Evolutionary conservation across 2,797 vertebrate genomes (phyloP), one percentile per base, ranked within the genome.

Genomic region (Scyliorhinus canicula): DNA sequence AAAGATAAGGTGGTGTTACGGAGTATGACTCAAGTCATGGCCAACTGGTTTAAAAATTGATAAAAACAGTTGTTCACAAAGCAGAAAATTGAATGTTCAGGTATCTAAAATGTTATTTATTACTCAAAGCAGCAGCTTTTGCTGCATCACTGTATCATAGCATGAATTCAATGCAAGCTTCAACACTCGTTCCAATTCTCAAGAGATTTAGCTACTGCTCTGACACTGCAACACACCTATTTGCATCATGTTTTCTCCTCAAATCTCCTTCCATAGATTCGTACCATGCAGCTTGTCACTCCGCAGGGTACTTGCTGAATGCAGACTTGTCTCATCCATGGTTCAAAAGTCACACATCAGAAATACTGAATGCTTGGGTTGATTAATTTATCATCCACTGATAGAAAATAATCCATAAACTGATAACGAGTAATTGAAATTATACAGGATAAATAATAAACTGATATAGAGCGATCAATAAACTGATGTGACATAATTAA

Each of bases 11-110:
- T 9, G 40, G 7, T 57, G 44, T 21, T 31, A 71, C 93, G 35
- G 50, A 71, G 93, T 7, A 31, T 52, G 93, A 50, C 65, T 93
- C 26, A 6, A 57, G 9, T 93, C 93, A 71, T 71, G 50, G 65
- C 44, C 31, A 21, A n/a, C 93, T 94, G 93, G 44, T 50, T 52
- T 94, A 69, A 71, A 94, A 74, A 94, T 71, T 94, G 91, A 74
- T 74, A 21, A 16, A 55, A 94, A 94, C 55, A 35, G 14, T 55
- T 94, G 65, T 55, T 74, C 93, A 71, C 67, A 55, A 50, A 74
- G 67, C 65, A 71, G 93, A 74, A 94, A 94, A 94, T 94, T 74
- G 93, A 94, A 71, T 94, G 47, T 94, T 50, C 67, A 74, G 67
- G 16, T 74, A 50, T 2, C 67, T 52, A 94, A 50, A 74, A 69